These are phyloP conservation scores for Rhinophrynus dorsalis DNA, from an alignment of 2,797 vertebrate species.

Conservation along the genomic window DNA sequence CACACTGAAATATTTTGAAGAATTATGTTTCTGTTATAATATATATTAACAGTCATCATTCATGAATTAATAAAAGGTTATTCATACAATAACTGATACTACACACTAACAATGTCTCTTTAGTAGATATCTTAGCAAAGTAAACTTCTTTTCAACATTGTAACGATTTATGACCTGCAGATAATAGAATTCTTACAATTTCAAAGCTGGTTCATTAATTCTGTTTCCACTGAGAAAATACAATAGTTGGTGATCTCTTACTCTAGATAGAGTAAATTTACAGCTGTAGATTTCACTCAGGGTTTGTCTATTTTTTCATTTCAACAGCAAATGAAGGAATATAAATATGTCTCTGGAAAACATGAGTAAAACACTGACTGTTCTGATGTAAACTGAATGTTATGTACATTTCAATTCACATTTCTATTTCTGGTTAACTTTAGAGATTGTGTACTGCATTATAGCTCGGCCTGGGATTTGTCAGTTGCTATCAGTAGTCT, in stretches of 20 bases:
- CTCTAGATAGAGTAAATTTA: conserved; percentile 37
- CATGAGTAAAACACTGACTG: conserved; percentile 23
- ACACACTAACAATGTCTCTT: conserved; percentile 9
- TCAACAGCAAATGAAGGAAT: conserved; percentile 34
- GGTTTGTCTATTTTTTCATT: conserved; percentile 39
- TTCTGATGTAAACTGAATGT: conserved; percentile 21
- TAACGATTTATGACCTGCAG: conserved; percentile 38
- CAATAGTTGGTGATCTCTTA: conserved; percentile 40
- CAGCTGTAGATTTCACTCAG: conserved; percentile 33
- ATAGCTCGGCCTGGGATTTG: conserved; percentile 13
- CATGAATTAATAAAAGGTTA: too few relatives aligned
- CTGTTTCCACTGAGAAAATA: conserved; percentile 28
- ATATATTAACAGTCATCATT: too few relatives aligned
- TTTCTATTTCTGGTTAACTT: conserved; percentile 26
- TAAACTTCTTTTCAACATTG: conserved; percentile 30
- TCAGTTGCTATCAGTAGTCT: conserved; percentile 16
- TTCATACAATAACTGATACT: conserved; percentile 5
- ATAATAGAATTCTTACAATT: conserved; percentile 49
- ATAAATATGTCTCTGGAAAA: conserved; percentile 42
- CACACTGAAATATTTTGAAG: too few relatives aligned
- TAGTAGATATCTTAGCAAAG: conserved; percentile 23
- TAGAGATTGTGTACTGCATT: conserved; percentile 4
- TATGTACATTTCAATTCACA: conserved; percentile 30
- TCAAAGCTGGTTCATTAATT: conserved; percentile 47
- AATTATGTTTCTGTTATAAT: too few relatives aligned